Evolutionary conservation across 92 coral and sea anemone genomes (phyloP).

Genomic region (Zoanthus solanderi): DNA sequence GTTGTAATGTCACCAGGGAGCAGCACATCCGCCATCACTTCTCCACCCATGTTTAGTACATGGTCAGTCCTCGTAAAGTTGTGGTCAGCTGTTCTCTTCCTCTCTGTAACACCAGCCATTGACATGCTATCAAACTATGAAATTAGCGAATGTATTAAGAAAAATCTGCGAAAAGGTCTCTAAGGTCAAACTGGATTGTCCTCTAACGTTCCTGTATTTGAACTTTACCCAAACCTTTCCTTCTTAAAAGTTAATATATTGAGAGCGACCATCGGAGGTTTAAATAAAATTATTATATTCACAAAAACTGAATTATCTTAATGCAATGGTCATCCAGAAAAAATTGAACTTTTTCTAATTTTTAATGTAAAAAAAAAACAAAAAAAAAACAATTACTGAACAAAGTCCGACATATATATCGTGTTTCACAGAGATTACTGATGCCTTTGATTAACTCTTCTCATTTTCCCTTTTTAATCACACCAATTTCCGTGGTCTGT

Average conservation of each 20-base stretch:
- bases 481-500: slow-evolving; percentile 34
- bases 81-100: neutral
- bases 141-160: slow-evolving; percentile 65
- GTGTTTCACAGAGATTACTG: slow-evolving; percentile 34
- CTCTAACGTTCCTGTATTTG: slow-evolving; percentile 20
- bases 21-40: slow-evolving; percentile 13
- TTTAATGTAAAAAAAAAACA: neutral
- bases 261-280: neutral
- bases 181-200: slow-evolving; percentile 59
- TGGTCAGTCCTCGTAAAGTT: slow-evolving; percentile 5
- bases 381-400: neutral
- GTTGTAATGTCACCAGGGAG: slow-evolving; percentile 13
- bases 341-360: neutral
- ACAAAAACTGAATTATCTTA: neutral
- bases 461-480: slow-evolving; percentile 6
- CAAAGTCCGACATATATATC: slow-evolving; percentile 14
- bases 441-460: slow-evolving; percentile 1
- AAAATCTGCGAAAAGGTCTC: slow-evolving; percentile 56
- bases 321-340: neutral
- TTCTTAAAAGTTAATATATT: neutral
- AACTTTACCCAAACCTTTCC: slow-evolving; percentile 25
- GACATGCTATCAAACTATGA: slow-evolving; percentile 41
- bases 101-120: neutral
- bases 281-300: neutral
- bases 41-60: slow-evolving; percentile 39